phyloP scores from a whole-genome alignment of 2,888 invertebrate species.

The Taphrorychus bicolor region DNA sequence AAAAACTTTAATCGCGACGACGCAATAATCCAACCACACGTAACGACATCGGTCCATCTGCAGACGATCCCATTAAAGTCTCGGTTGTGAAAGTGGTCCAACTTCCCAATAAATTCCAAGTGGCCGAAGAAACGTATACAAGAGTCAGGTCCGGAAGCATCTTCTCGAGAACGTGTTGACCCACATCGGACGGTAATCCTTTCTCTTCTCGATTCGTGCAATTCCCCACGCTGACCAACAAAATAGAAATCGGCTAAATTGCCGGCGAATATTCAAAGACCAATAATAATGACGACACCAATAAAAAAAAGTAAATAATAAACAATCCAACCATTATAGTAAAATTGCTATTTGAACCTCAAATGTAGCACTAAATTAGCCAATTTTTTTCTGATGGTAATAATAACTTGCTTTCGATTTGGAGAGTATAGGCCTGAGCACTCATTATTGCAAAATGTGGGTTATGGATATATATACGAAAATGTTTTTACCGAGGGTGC shows the following conservation, averaged over 20 bases:
- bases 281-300: constrained; percentile 43
- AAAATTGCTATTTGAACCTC: not conserved
- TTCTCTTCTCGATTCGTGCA: constrained; percentile 50
- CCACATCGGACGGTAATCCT: constrained; percentile 48
- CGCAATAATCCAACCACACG: not conserved
- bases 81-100: constrained; percentile 33
- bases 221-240: constrained; percentile 48
- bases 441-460: no score
- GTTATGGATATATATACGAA: no score
- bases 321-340: not conserved
- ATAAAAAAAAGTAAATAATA: constrained; percentile 43
- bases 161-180: constrained; percentile 45
- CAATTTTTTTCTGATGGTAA: not conserved
- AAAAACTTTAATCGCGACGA: not conserved
- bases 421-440: not conserved
- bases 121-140: constrained; percentile 23
- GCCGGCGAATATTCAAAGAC: constrained; percentile 45
- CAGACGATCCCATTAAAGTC: constrained; percentile 16
- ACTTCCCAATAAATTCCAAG: constrained; percentile 33
- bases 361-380: not conserved
- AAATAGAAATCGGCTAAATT: constrained; percentile 53
- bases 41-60: constrained; percentile 8
- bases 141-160: constrained; percentile 45
- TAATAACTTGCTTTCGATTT: not conserved
- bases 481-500: no score